Percentiles rank a stretch among this genome's conserved stretches.
Conservation (phyloP, 2,113 vertebrate species). For the Triplophysa rosa region DNA sequence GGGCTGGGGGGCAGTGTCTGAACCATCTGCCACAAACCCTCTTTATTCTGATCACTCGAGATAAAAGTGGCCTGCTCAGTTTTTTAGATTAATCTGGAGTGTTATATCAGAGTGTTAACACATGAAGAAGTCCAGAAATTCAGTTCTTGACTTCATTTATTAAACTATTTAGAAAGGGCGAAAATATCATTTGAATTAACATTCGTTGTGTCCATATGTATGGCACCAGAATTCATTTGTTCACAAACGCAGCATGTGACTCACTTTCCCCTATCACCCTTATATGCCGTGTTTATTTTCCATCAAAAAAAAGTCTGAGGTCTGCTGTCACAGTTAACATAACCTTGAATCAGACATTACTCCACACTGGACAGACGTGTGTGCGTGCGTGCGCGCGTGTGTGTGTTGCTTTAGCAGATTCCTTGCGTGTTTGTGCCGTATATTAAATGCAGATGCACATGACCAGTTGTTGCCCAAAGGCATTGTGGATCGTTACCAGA, state of each 20-base stretch:
- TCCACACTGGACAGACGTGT: conserved; percentile 53
- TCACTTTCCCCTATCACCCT: conserved; percentile 41
- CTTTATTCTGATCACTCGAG: background rate
- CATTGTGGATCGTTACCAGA: too few species aligned
- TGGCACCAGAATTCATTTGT: conserved; percentile 13
- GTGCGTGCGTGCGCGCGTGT: conserved; percentile 25
- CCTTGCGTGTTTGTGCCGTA: background rate
- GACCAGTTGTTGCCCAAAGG: background rate
- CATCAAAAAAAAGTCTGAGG: conserved; percentile 53
- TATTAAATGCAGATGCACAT: background rate
- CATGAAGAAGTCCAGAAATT: too few species aligned
- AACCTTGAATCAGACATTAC: conserved; percentile 46
- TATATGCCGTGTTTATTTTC: conserved; percentile 61
- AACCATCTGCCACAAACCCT: conserved; percentile 23
- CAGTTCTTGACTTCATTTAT: too few species aligned
- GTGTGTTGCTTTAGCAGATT: conserved; percentile 1
- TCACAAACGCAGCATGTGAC: conserved; percentile 16
- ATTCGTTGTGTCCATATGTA: background rate
- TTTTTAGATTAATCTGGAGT: background rate
- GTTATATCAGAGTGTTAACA: too few species aligned
- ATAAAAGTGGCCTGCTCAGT: background rate
- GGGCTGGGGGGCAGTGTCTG: background rate
- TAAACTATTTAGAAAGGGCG: too few species aligned
- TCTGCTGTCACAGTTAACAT: conserved; percentile 59
- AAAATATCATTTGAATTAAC: too few species aligned